Evolutionary conservation across 1,140 invertebrate species (phyloP).

Genomic region (Rhysida immarginata): DNA sequence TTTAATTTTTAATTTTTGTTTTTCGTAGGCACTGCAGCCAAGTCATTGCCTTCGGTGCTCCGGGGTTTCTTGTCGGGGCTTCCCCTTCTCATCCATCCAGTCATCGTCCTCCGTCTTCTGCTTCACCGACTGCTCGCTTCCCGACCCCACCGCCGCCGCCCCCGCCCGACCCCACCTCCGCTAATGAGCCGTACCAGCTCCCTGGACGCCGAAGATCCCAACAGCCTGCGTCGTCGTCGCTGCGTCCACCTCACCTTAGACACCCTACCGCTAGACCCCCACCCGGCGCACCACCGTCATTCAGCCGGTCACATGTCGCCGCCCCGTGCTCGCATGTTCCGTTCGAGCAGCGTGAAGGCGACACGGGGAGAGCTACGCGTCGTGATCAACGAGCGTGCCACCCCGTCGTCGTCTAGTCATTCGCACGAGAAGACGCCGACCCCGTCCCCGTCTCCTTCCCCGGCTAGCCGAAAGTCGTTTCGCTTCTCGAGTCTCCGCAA

Average conservation of each 20-base stretch:
- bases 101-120: constrained; percentile 41
- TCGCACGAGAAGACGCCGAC: constrained; percentile 8
- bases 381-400: constrained; percentile 18
- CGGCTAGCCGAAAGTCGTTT: constrained; percentile 17
- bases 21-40: too few relatives aligned
- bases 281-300: not conserved
- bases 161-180: constrained; percentile 9
- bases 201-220: not conserved
- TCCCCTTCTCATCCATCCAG: constrained; percentile 39
- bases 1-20: too few relatives aligned
- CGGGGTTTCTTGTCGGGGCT: constrained; percentile 33
- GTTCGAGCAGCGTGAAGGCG: constrained; percentile 24
- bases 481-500: constrained; percentile 21
- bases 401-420: not conserved
- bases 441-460: constrained; percentile 15
- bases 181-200: constrained; percentile 5
- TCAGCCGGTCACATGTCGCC: not conserved
- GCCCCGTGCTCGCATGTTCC: constrained; percentile 24
- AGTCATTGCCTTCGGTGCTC: too few relatives aligned
- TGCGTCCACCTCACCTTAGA: constrained; percentile 17
- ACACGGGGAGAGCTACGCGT: constrained; percentile 20
- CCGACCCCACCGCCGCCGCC: constrained; percentile 12
- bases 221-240: not conserved
- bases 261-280: constrained; percentile 10
- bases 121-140: constrained; percentile 39